These are phyloP conservation scores for Rotaria socialis DNA, from an alignment of 2,888 invertebrate genomes.

Conservation along the genomic window DNA sequence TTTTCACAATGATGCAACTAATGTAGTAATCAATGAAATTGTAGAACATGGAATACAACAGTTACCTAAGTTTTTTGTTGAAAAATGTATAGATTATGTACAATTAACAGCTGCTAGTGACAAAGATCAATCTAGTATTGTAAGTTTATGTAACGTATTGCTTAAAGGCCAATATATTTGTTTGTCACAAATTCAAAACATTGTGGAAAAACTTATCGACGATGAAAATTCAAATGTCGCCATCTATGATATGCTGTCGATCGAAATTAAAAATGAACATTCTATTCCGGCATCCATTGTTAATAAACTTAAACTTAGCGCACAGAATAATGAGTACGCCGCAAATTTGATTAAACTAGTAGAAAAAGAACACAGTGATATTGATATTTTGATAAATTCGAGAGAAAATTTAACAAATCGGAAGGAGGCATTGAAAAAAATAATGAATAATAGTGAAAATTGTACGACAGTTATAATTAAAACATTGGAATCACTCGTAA, in stretches of 20 bases:
- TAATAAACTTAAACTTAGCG: background rate
- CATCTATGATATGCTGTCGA: no score
- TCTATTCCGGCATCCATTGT: background rate
- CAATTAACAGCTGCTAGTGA: background rate
- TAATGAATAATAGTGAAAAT: background rate
- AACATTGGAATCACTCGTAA: no score
- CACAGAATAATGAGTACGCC: background rate
- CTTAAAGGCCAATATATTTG: no score
- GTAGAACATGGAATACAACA: background rate
- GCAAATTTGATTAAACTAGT: background rate
- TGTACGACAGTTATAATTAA: background rate
- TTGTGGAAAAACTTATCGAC: no score
- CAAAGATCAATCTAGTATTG: background rate
- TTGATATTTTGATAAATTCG: background rate
- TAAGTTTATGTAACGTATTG: background rate
- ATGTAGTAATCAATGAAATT: background rate
- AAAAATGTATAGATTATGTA: background rate
- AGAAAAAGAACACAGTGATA: background rate
- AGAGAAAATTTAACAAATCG: background rate
- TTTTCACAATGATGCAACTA: background rate
- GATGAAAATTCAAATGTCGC: no score
- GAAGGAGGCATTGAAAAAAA: background rate
- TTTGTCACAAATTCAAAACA: no score
- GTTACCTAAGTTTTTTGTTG: background rate
- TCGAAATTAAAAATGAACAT: background rate